Evolutionary conservation across 2,797 vertebrate species (phyloP).

Genomic region (Hypotaenidia philippensis): DNA sequence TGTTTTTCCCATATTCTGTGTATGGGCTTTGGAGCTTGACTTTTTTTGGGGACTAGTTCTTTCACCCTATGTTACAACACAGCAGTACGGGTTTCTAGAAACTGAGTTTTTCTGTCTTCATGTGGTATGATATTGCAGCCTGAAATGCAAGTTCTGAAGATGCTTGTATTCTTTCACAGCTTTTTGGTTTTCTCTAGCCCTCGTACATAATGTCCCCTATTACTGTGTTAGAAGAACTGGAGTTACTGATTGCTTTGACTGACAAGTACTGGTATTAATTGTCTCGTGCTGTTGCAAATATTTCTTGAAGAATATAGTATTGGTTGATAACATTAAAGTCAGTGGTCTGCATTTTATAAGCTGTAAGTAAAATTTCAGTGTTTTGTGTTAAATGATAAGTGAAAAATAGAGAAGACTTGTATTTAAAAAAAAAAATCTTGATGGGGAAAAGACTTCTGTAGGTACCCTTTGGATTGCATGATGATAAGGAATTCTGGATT

Average conservation of each 20-base stretch:
- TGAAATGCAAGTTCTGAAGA: neutral
- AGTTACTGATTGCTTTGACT: neutral
- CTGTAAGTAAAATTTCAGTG: neutral
- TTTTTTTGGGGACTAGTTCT: neutral
- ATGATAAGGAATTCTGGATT: neutral
- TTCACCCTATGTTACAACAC: neutral
- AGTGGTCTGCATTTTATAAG: neutral
- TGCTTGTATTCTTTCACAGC: neutral
- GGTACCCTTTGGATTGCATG: neutral
- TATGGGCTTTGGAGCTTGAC: neutral
- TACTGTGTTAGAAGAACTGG: neutral
- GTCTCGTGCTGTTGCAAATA: neutral
- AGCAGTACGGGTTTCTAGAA: neutral
- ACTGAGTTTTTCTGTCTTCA: neutral
- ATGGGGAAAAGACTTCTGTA: neutral
- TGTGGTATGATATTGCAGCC: neutral
- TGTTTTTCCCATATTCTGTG: neutral
- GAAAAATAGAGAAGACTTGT: neutral
- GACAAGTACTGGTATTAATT: neutral
- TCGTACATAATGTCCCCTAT: neutral
- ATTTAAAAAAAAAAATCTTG: neutral
- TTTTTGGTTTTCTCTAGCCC: neutral
- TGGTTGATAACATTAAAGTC: neutral
- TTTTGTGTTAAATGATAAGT: neutral
- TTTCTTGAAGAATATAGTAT: neutral